These are phyloP conservation scores for Acleris holmiana DNA, from an alignment of 2,888 invertebrate species.

Conservation along the genomic window DNA sequence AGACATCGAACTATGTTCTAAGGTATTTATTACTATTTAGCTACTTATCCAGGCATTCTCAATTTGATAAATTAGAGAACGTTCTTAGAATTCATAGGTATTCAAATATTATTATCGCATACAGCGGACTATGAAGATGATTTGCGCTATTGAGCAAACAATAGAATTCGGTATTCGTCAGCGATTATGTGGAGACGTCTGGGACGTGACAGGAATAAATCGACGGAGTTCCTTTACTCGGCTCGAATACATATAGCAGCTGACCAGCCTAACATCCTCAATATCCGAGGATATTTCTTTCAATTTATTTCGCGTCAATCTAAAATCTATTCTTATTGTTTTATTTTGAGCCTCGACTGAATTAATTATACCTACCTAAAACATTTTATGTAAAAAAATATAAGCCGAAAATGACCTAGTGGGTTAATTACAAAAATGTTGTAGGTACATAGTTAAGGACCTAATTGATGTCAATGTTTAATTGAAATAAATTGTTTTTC, in stretches of 20 bases:
- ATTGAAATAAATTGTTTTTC: no score
- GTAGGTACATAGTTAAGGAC: no score
- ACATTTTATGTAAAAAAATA: no score
- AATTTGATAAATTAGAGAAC: no score
- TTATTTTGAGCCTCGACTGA: no score
- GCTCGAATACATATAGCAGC: background rate
- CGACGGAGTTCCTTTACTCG: conserved; percentile 32
- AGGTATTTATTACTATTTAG: no score
- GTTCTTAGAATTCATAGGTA: background rate
- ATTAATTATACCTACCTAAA: no score
- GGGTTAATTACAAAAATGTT: no score
- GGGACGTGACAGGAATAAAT: conserved; percentile 59
- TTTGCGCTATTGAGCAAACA: conserved; percentile 46
- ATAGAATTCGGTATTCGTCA: conserved; percentile 58
- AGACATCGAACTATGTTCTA: no score
- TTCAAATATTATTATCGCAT: conserved; percentile 9
- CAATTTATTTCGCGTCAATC: conserved; percentile 19
- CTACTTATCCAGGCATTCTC: no score
- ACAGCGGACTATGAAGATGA: conserved; percentile 21
- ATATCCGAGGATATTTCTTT: conserved; percentile 39
- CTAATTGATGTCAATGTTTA: no score
- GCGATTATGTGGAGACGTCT: conserved; percentile 55
- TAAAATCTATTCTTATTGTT: conserved; percentile 5
- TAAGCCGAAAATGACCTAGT: no score
- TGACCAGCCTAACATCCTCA: conserved; percentile 16